Conservation (phyloP, 2,888 invertebrate species). For the Taenaris catops region DNA sequence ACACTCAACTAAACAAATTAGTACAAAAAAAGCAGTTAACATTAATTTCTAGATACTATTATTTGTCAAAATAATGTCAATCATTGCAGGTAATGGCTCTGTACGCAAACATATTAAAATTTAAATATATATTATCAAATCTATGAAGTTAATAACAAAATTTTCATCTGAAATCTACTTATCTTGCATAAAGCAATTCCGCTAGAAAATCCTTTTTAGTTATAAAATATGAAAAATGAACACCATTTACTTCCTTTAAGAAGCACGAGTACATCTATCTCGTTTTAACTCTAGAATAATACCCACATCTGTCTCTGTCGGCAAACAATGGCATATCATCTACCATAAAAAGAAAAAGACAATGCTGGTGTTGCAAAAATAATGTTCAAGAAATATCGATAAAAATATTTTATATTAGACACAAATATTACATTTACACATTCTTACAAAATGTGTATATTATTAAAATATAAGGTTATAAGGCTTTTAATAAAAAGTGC, state of each 20-base stretch:
- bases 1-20: no score
- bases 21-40: no score
- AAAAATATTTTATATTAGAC: constrained; percentile 14
- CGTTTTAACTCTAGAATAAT: constrained; percentile 36
- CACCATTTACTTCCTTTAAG: constrained; percentile 21
- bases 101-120: no score
- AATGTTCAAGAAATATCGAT: constrained; percentile 45
- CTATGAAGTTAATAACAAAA: no score
- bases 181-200: constrained; percentile 8
- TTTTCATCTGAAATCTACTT: constrained; percentile 1
- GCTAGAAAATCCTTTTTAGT: constrained; percentile 15
- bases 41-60: no score
- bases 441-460: no score
- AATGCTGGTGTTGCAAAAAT: constrained; percentile 40
- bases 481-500: no score
- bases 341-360: constrained; percentile 61
- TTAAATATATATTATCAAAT: no score
- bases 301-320: constrained; percentile 51
- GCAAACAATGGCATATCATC: constrained; percentile 73
- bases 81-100: no score
- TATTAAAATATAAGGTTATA: no score
- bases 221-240: constrained; percentile 20
- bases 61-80: no score
- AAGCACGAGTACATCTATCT: constrained; percentile 28
- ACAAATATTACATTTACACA: no score